Conservation (phyloP, 1,140 invertebrate species). For the Amphibalanus amphitrite region DNA sequence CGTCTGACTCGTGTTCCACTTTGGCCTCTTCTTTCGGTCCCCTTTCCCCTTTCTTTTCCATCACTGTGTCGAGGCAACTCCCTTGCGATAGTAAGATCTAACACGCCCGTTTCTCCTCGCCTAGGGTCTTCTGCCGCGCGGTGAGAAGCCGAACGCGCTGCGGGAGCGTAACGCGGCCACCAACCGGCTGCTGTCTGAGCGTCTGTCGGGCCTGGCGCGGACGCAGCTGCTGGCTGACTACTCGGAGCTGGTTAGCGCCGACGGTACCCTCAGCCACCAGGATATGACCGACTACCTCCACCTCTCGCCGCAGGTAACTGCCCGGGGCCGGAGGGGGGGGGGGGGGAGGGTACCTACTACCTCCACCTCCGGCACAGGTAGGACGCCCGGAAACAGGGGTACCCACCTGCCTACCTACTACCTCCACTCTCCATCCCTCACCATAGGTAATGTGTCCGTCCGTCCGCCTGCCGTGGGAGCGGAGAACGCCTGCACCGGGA, state of each 20-base stretch:
- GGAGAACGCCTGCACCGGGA: no score
- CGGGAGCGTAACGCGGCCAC: conserved; percentile 53
- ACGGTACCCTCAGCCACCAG: conserved; percentile 53
- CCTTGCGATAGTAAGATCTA: no score
- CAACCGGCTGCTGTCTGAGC: conserved; percentile 47
- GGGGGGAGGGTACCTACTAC: no score
- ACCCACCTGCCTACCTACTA: no score
- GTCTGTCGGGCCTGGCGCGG: conserved; percentile 34
- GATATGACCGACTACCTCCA: conserved; percentile 82
- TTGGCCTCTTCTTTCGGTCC: conserved; percentile 1
- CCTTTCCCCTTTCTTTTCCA: conserved; percentile 16
- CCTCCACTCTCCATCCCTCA: no score
- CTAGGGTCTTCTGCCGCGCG: conserved; percentile 63
- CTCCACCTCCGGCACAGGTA: no score
- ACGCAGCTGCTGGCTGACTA: conserved; percentile 22
- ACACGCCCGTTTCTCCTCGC: conserved; percentile 11
- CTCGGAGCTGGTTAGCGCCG: conserved; percentile 23
- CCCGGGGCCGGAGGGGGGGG: no score
- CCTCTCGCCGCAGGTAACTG: conserved; percentile 35
- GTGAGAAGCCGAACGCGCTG: conserved; percentile 57
- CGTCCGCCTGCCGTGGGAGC: no score
- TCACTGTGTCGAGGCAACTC: neutral
- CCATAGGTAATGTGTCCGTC: no score
- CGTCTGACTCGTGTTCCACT: neutral
- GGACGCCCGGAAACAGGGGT: no score